phyloP scores from a whole-genome alignment of 2,113 vertebrate species.

The Trogon surrucura region DNA sequence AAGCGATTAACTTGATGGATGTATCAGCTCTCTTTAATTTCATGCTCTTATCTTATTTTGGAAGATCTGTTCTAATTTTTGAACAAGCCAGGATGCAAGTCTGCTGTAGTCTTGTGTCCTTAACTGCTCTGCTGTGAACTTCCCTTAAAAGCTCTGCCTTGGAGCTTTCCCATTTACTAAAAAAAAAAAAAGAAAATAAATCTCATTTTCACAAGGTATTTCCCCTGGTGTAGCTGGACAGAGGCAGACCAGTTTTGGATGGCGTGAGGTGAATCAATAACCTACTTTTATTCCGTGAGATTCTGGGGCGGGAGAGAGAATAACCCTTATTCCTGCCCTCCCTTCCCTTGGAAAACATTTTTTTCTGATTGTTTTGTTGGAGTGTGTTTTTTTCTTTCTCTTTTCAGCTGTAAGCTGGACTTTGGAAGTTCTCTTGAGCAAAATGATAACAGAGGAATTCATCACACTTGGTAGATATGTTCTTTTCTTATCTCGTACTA shows the following conservation, averaged over 20 bases:
- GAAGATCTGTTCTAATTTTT: neutral
- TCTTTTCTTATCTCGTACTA: rapidly evolving
- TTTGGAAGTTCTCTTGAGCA: neutral
- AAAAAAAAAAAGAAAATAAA: neutral
- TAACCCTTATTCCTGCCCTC: neutral
- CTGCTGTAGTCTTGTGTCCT: neutral
- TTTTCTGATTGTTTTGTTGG: neutral
- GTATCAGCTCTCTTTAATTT: neutral
- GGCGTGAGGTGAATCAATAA: neutral
- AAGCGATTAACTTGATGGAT: neutral
- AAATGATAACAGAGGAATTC: neutral
- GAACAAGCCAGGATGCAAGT: neutral
- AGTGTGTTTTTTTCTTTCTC: neutral
- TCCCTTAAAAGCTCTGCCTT: neutral
- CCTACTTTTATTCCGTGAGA: neutral
- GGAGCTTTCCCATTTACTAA: neutral
- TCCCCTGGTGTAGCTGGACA: neutral
- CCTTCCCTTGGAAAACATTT: neutral
- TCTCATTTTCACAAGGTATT: neutral
- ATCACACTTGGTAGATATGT: neutral
- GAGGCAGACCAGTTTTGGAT: neutral
- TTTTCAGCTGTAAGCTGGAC: neutral
- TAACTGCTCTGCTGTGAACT: neutral
- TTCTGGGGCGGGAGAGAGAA: neutral
- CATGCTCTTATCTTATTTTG: neutral